Evolutionary conservation across 2,113 vertebrate species (phyloP), one percentile per base, ranked within the genome.

Genomic region (Gasterosteus nipponicus): DNA sequence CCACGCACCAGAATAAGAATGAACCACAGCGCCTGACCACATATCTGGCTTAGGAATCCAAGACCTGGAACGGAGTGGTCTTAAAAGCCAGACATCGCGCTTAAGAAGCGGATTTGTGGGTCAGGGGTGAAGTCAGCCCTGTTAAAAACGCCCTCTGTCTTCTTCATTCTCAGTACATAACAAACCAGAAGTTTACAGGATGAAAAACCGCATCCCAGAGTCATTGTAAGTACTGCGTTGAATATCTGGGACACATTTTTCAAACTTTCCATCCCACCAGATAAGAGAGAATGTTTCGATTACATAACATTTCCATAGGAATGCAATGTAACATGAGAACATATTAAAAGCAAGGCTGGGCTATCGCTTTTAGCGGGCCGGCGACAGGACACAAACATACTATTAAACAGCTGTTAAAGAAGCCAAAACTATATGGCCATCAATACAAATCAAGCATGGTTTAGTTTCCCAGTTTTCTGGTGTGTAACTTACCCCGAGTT

Each of bases 231-330:
- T 60, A 29, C 5, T 41, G 12, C 16, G 69, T 49, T 29, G 3
- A 31, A 51, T n/a, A 16, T 35, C 15, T 31, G 61, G 26, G 47
- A 68, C 29, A 35, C 26, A 53, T 51, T 22, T 47, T 1, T 49
- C 57, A 57, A 26, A 33, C n/a, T 71, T 70, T 59, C 61, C 53
- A 62, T 56, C 54, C 11, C 22, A 67, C 46, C 3, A 59, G 66
- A 73, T 71, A 42, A 42, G 10, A 6, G 0, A 69, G 46, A 73
- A 68, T 44, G 15, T 79, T 26, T 71, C 58, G 56, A 67, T 89
- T 92, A 80, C 87, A 86, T 88, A 90, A 86, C 83, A 53, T 54
- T 78, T 44, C 69, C 59, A 16, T 42, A 82, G 80, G 90, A 89
- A 89, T 88, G 87, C 31, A 33, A 77, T 78, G 85, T 70, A 84